Percentiles rank a stretch among this genome's conserved stretches.
Conservation (phyloP, 2,797 vertebrate species). For the Cirrhinus molitorella region DNA sequence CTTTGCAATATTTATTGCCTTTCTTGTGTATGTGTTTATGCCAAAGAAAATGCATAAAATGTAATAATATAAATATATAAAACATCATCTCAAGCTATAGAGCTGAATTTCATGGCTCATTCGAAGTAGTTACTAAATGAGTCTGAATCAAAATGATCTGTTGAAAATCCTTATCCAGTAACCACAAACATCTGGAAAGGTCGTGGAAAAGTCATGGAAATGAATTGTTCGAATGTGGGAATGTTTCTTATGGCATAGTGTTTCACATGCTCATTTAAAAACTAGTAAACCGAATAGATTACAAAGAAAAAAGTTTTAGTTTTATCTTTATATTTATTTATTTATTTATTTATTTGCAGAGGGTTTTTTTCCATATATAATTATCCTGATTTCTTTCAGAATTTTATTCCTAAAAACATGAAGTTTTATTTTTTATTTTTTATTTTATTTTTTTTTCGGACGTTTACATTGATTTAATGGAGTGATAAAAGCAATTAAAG, state of each 20-base stretch:
- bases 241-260: background rate
- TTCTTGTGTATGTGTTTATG: background rate
- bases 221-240: background rate
- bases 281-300: background rate
- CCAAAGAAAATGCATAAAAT: background rate
- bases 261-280: background rate
- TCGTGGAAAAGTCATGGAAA: background rate
- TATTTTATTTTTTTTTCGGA: background rate
- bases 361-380: background rate
- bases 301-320: background rate
- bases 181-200: constrained; percentile 29
- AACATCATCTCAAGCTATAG: background rate
- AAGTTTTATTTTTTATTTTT: too few species aligned
- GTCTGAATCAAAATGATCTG: constrained; percentile 22
- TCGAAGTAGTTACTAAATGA: constrained; percentile 12
- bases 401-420: too few species aligned
- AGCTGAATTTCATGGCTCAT: background rate
- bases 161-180: background rate
- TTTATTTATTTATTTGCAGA: background rate
- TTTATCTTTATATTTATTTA: background rate
- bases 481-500: background rate
- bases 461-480: background rate
- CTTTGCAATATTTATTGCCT: background rate
- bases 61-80: background rate
- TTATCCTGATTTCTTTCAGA: too few species aligned